Conservation (phyloP, 2,888 invertebrate species). For the Ellobium chinense region DNA sequence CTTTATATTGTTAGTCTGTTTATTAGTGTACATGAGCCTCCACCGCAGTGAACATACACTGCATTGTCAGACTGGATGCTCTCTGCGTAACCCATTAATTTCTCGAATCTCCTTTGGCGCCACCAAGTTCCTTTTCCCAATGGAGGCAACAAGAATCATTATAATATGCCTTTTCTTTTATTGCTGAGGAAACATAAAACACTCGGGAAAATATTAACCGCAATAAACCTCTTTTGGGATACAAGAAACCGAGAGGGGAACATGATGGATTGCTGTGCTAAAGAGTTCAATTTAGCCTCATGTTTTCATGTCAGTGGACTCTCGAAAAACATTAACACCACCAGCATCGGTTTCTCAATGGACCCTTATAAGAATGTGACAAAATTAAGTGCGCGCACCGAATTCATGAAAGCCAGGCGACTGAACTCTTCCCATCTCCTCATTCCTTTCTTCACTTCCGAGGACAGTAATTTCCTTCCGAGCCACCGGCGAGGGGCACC, state of each 20-base stretch:
- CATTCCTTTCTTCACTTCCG: constrained; percentile 1
- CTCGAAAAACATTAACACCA: background rate
- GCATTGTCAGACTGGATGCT: no score
- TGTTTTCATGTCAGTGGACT: background rate
- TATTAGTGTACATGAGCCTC: no score
- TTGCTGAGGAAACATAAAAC: background rate
- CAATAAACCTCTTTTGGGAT: background rate
- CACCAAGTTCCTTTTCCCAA: no score
- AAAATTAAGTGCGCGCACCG: constrained; percentile 37
- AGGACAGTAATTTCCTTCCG: constrained; percentile 22
- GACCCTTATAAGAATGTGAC: constrained; percentile 34
- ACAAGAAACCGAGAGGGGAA: background rate
- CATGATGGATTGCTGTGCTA: background rate
- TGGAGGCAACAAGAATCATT: no score
- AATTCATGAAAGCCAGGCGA: constrained; percentile 6
- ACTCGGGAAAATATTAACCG: background rate
- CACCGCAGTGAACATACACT: no score
- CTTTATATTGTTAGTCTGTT: no score
- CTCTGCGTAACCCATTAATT: no score
- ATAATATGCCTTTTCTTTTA: no score
- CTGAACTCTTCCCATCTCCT: constrained; percentile 19
- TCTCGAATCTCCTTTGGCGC: no score
- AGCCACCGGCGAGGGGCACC: background rate
- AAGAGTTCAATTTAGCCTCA: constrained; percentile 11
- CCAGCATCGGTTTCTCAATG: constrained; percentile 26